These are phyloP conservation scores for Tokudaia muenninki DNA, from an alignment of 2,797 vertebrate species.

Conservation along the genomic window DNA sequence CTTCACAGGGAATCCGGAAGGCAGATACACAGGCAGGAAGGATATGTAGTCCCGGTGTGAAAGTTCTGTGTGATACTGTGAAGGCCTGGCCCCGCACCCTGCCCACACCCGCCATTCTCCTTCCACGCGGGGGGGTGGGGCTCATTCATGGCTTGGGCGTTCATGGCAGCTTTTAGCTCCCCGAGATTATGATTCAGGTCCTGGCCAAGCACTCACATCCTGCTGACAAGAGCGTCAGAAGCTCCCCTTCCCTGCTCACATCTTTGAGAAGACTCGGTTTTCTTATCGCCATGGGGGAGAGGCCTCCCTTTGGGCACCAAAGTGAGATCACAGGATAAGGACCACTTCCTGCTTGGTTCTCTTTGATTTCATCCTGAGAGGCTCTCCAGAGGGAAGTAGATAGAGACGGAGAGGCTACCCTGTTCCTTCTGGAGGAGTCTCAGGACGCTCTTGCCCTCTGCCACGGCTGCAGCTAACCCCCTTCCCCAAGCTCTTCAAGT, in stretches of 20 bases:
- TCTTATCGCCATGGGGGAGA: conserved; percentile 73
- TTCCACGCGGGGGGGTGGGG: not conserved
- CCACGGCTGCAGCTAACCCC: not conserved
- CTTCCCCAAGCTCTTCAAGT: not conserved
- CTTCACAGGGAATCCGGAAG: conserved; percentile 43
- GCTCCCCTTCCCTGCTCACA: not conserved
- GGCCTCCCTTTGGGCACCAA: conserved; percentile 48
- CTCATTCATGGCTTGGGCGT: not conserved
- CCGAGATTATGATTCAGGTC: conserved; percentile 47
- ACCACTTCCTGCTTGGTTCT: conserved; percentile 69
- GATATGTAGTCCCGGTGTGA: not conserved
- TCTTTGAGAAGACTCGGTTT: conserved; percentile 43
- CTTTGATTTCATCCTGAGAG: conserved; percentile 78
- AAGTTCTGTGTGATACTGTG: not conserved
- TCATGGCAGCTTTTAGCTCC: not conserved
- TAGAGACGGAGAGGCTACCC: conserved; percentile 12
- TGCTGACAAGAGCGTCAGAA: conserved; percentile 48
- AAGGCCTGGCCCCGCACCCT: not conserved
- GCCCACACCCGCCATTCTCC: not conserved
- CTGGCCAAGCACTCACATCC: conserved; percentile 30
- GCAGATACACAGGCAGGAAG: not conserved
- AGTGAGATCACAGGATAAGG: conserved; percentile 74
- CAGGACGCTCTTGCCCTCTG: not conserved
- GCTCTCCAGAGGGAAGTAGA: conserved; percentile 67
- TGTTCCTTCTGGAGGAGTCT: conserved; percentile 51